A percentile compares a stretch with the other conserved stretches of the same genome.
Conservation (phyloP, 2,797 vertebrate species). For the Coluber constrictor region DNA sequence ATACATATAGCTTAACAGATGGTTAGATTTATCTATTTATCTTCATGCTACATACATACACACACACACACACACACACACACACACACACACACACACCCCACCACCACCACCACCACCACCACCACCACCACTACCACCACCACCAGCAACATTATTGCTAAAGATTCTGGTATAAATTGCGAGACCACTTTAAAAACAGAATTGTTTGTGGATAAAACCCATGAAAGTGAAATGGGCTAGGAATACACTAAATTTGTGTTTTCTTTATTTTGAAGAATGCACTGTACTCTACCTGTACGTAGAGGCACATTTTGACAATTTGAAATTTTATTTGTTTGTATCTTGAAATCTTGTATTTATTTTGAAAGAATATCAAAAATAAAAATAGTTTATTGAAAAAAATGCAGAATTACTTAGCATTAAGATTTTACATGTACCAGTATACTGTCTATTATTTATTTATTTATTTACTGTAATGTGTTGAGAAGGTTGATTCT, state of each 20-base stretch:
- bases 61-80: too few relatives aligned
- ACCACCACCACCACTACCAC: too few relatives aligned
- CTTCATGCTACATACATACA: not conserved
- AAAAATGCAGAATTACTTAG: not conserved
- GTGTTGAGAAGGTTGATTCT: slow-evolving; percentile 37
- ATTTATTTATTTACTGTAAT: slow-evolving; percentile 28
- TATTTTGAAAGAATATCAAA: not conserved
- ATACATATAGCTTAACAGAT: not conserved
- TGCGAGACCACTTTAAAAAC: not conserved
- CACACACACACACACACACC: not conserved
- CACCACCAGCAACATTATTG: not conserved
- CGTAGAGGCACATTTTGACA: not conserved
- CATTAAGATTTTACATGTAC: not conserved
- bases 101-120: too few relatives aligned
- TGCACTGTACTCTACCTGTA: not conserved
- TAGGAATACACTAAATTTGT: not conserved
- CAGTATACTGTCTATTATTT: not conserved
- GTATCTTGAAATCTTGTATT: not conserved
- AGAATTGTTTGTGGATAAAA: not conserved
- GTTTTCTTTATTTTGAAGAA: not conserved
- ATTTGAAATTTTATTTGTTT: not conserved
- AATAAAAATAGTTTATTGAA: not conserved
- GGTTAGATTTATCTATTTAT: not conserved
- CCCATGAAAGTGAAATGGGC: not conserved
- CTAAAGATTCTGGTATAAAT: not conserved